Percentiles rank a stretch among this genome's conserved stretches.
Conservation (phyloP, 2,888 invertebrate genomes). For the Frankliniella intonsa region DNA sequence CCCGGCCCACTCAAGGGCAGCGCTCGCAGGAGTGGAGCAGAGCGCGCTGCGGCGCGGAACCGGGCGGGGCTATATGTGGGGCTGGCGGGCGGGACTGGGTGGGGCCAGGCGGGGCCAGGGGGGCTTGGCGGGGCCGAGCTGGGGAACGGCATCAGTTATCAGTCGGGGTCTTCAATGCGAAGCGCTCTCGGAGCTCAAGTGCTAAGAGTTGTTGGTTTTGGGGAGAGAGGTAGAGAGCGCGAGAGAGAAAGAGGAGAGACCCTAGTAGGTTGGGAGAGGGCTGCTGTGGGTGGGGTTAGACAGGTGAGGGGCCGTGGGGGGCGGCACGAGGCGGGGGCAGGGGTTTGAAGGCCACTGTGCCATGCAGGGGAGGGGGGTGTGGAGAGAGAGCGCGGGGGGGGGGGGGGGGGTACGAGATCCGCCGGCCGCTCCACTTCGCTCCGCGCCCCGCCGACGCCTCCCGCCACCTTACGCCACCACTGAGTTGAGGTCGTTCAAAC, state of each 20-base stretch:
- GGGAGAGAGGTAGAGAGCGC: neutral
- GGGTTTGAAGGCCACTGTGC: constrained; percentile 12
- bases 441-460: too few species aligned
- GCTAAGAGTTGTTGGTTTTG: neutral
- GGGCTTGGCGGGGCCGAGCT: too few species aligned
- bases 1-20: too few species aligned
- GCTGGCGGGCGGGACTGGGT: too few species aligned
- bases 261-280: neutral
- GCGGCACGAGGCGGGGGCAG: neutral
- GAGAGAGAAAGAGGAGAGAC: neutral
- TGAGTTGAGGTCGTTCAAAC: constrained; percentile 16
- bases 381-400: neutral
- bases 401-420: too few species aligned
- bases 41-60: too few species aligned
- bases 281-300: neutral
- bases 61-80: too few species aligned
- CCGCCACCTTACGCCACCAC: neutral
- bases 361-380: neutral
- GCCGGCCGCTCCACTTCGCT: too few species aligned
- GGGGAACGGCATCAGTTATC: neutral
- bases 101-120: too few species aligned
- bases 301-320: neutral
- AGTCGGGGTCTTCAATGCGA: neutral
- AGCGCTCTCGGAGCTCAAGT: neutral
- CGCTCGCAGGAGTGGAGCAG: too few species aligned